These are phyloP conservation scores for Pristionchus exspectatus DNA, from an alignment of 2,888 invertebrate species.

Conservation along the genomic window DNA sequence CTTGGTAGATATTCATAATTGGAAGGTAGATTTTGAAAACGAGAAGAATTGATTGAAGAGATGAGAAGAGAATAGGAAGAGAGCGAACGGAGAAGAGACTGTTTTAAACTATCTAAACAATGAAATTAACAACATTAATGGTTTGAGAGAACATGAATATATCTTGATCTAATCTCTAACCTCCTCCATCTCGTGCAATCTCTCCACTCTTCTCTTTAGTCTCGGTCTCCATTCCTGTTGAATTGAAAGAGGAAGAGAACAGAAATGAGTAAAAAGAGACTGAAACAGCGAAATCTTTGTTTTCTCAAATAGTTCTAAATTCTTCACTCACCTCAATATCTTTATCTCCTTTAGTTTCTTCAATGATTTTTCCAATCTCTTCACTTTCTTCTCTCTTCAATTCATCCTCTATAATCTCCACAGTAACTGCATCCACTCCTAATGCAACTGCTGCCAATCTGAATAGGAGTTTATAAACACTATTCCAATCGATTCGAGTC, in stretches of 20 bases:
- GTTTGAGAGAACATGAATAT: not conserved
- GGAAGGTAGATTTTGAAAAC: conserved; percentile 26
- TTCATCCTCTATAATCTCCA: conserved; percentile 39
- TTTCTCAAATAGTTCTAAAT: not conserved
- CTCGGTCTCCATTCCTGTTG: conserved; percentile 50
- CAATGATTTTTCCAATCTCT: conserved; percentile 13
- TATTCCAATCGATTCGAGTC: not conserved
- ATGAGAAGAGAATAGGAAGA: not conserved
- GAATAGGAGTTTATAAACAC: not conserved
- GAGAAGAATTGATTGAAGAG: conserved; percentile 25
- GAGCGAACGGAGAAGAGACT: conserved; percentile 25
- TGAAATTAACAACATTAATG: not conserved
- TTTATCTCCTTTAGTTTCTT: not conserved
- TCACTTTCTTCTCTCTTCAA: not conserved
- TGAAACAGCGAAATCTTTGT: not conserved
- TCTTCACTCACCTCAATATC: conserved; percentile 23
- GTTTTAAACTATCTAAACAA: not conserved
- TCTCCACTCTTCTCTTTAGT: conserved; percentile 50
- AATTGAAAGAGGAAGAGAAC: not conserved
- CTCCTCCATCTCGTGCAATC: conserved; percentile 27
- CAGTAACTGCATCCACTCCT: conserved; percentile 27
- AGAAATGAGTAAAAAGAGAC: conserved; percentile 16
- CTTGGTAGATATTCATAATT: conserved; percentile 43
- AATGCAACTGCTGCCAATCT: conserved; percentile 9
- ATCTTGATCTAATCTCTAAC: not conserved